A percentile compares a stretch with the other conserved stretches of the same genome.
Conservation (phyloP, 2,888 invertebrate species). For the Chaetogeoica ovagalla region DNA sequence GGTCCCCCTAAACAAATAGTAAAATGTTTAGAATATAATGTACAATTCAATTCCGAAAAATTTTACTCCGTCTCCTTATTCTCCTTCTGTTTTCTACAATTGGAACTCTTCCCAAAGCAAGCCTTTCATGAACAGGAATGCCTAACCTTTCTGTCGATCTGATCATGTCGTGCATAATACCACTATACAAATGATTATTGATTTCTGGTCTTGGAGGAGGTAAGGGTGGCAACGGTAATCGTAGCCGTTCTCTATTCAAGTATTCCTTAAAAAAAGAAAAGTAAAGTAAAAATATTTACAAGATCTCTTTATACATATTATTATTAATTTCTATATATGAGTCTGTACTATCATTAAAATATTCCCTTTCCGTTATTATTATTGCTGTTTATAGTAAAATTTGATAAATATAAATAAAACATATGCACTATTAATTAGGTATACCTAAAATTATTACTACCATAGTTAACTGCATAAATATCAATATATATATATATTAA, state of each 20-base stretch:
- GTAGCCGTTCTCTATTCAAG: slow-evolving; percentile 14
- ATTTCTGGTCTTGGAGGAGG: slow-evolving; percentile 26
- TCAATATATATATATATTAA: too few relatives aligned
- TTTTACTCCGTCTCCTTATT: slow-evolving; percentile 35
- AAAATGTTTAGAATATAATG: background rate
- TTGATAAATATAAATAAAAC: too few relatives aligned
- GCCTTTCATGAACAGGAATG: slow-evolving; percentile 41
- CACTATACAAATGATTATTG: slow-evolving; percentile 14
- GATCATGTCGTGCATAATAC: slow-evolving; percentile 21
- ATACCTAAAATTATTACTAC: too few relatives aligned
- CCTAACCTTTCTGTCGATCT: slow-evolving; percentile 30
- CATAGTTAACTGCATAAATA: too few relatives aligned
- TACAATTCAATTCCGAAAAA: background rate
- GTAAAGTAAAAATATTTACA: background rate
- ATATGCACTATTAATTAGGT: too few relatives aligned
- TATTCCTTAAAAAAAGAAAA: slow-evolving; percentile 24
- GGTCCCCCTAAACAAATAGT: slow-evolving; percentile 11
- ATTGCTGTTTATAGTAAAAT: too few relatives aligned
- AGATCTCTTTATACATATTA: too few relatives aligned
- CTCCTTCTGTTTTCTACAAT: slow-evolving; percentile 31
- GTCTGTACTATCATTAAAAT: too few relatives aligned
- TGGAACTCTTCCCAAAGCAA: slow-evolving; percentile 27
- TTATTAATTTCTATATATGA: too few relatives aligned
- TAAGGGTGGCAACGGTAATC: slow-evolving; percentile 20
- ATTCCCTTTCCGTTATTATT: too few relatives aligned